Conservation (phyloP, 2,888 invertebrate genomes). For the Acanthosepion lycidas region DNA sequence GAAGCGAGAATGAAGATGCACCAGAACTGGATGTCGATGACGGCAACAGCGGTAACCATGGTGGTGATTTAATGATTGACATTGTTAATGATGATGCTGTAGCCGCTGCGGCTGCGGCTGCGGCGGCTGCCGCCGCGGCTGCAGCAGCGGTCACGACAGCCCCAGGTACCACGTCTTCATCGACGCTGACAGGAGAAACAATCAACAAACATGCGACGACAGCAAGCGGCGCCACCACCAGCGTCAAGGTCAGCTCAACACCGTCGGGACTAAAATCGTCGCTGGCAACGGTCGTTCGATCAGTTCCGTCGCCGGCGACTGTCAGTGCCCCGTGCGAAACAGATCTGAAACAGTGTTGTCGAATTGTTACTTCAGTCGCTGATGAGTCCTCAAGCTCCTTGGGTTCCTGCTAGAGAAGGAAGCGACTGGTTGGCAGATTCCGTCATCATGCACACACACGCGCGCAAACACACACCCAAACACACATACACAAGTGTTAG, state of each 20-base stretch:
- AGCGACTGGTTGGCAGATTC: neutral
- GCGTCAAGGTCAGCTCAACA: neutral
- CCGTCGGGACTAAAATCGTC: neutral
- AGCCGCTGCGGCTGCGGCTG: neutral
- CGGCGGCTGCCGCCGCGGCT: neutral
- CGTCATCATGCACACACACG: neutral
- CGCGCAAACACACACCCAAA: neutral
- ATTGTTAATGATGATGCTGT: neutral
- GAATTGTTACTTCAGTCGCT: neutral
- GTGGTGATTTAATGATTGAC: neutral
- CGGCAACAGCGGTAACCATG: constrained; percentile 40
- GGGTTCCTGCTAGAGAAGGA: neutral
- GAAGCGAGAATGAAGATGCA: constrained; percentile 33
- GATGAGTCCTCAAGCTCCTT: constrained; percentile 12
- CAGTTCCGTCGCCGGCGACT: neutral
- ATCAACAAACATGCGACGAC: neutral
- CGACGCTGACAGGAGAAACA: neutral
- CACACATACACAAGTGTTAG: neutral
- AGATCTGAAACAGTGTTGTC: neutral
- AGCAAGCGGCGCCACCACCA: neutral
- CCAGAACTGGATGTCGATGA: constrained; percentile 39
- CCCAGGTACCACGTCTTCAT: neutral
- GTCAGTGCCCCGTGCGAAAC: neutral
- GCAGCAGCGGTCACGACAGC: neutral
- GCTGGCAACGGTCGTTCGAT: neutral